Evolutionary conservation across 2,113 vertebrate genomes (phyloP).

Genomic region (Lycaon pictus): DNA sequence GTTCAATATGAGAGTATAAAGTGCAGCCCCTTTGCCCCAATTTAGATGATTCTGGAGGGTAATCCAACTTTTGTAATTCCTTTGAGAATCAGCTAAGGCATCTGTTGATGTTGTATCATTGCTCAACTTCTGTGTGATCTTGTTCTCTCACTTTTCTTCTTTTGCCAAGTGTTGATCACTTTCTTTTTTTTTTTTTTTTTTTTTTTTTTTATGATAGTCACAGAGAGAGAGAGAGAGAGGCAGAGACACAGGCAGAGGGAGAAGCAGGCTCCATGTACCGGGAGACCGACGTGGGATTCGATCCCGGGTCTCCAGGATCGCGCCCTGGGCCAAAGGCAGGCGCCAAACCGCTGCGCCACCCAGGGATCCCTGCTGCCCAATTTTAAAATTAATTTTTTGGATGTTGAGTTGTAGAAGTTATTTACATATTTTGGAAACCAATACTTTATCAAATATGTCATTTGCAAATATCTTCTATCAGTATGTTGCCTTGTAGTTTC

Average conservation of each 20-base stretch:
- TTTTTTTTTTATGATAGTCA: no score
- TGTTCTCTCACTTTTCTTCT: neutral
- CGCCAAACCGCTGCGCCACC: no score
- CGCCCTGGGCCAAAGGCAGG: no score
- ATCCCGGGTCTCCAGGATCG: no score
- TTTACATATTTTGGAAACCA: neutral
- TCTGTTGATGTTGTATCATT: neutral
- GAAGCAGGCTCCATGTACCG: no score
- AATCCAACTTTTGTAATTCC: neutral
- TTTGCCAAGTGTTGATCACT: neutral
- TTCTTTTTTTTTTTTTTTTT: neutral
- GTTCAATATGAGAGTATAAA: neutral
- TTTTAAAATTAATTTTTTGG: neutral
- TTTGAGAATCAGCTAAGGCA: neutral
- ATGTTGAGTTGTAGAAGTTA: neutral
- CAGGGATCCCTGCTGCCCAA: neutral
- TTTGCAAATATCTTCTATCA: neutral
- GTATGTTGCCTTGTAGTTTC: no score
- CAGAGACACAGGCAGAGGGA: no score
- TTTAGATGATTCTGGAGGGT: neutral
- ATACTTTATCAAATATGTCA: neutral
- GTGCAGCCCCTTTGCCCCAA: neutral
- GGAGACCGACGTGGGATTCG: no score
- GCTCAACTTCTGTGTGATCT: neutral
- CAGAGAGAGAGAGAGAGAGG: no score